These are phyloP conservation scores for Microtus pennsylvanicus DNA, from an alignment of 2,113 vertebrate species.

Conservation along the genomic window DNA sequence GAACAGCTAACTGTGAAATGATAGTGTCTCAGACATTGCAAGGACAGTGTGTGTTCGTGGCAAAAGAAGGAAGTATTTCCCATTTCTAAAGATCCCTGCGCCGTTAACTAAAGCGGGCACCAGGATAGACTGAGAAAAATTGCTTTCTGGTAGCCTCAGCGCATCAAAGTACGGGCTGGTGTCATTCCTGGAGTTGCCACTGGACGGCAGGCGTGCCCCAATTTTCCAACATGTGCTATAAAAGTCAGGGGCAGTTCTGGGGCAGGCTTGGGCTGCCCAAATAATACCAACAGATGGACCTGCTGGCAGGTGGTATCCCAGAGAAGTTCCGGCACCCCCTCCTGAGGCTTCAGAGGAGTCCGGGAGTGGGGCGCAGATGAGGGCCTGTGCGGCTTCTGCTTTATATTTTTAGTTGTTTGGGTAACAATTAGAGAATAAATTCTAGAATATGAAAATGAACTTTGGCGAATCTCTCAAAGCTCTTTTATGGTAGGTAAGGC, in stretches of 20 bases:
- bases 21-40: neutral
- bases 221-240: neutral
- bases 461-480: neutral
- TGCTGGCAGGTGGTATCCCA: neutral
- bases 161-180: neutral
- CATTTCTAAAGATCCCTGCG: neutral
- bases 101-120: neutral
- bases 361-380: neutral
- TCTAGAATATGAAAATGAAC: neutral
- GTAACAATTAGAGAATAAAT: neutral
- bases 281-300: constrained; percentile 70
- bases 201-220: constrained; percentile 50
- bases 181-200: constrained; percentile 12
- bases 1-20: neutral
- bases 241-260: neutral
- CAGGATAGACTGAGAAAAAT: neutral
- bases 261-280: neutral
- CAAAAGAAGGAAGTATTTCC: neutral
- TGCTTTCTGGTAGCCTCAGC: neutral
- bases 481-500: neutral
- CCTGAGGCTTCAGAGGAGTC: neutral
- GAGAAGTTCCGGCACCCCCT: neutral
- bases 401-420: neutral
- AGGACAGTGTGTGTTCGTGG: neutral
- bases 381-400: neutral